Conservation (phyloP, 2,888 invertebrate genomes). For the Agriopis aurantiaria region DNA sequence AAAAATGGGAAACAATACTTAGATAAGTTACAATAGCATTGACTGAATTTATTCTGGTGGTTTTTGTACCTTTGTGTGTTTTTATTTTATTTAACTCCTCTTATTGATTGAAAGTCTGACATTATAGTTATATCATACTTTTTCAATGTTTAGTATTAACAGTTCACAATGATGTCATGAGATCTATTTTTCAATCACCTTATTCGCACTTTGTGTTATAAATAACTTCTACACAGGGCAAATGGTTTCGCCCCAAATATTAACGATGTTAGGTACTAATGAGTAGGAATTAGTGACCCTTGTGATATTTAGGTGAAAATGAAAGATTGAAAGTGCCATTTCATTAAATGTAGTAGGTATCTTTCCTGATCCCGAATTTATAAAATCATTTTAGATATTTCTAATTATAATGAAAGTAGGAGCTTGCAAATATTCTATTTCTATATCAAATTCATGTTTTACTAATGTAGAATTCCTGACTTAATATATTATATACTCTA, state of each 20-base stretch:
- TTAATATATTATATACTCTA: too few relatives aligned
- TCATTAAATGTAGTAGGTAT: slow-evolving; percentile 51
- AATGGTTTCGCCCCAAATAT: slow-evolving; percentile 45
- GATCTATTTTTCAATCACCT: slow-evolving; percentile 25
- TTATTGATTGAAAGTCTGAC: neutral
- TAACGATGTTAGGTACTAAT: slow-evolving; percentile 42
- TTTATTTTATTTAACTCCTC: neutral
- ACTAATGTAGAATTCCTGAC: neutral
- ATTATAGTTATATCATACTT: neutral
- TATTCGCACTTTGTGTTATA: slow-evolving; percentile 21
- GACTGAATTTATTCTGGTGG: slow-evolving; percentile 18
- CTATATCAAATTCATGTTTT: slow-evolving; percentile 1
- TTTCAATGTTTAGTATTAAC: neutral
- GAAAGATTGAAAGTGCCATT: slow-evolving; percentile 75
- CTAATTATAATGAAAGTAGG: slow-evolving; percentile 3
- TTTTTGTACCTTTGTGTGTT: neutral
- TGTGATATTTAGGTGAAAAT: slow-evolving; percentile 75
- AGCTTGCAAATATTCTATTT: slow-evolving; percentile 20
- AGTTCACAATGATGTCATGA: neutral
- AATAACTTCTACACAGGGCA: slow-evolving; percentile 40
- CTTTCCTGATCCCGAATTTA: slow-evolving; percentile 36
- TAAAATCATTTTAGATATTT: slow-evolving; percentile 15
- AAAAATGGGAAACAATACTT: slow-evolving; percentile 30
- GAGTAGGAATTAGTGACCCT: slow-evolving; percentile 51
- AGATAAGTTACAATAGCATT: slow-evolving; percentile 12